A percentile compares a stretch with the other conserved stretches of the same genome.
phyloP scores from a whole-genome alignment of 2,888 invertebrate genomes.

The Tipula lateralis region DNA sequence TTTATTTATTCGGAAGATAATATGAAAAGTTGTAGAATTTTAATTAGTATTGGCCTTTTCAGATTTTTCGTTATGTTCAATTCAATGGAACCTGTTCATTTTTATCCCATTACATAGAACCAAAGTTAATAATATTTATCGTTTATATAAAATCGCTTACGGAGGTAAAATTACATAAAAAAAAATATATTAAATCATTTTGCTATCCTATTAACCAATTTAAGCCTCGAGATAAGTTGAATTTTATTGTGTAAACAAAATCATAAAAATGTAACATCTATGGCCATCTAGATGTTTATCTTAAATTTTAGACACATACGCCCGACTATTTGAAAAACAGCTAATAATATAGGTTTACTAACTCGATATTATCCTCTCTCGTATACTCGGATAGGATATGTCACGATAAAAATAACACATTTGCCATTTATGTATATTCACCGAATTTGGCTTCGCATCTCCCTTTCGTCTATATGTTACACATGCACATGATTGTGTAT shows the following conservation, averaged over 20 bases:
- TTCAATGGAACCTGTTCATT: background rate
- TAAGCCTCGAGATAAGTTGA: background rate
- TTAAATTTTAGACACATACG: background rate
- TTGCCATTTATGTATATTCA: background rate
- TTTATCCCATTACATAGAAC: background rate
- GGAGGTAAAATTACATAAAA: background rate
- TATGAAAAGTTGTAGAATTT: background rate
- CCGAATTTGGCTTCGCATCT: background rate
- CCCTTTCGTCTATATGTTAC: background rate
- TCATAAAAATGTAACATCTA: background rate
- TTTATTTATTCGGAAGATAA: background rate
- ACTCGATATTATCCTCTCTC: background rate
- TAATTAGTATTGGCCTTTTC: background rate
- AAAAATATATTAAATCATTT: background rate
- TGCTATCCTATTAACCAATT: background rate
- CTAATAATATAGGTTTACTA: background rate
- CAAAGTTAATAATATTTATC: background rate
- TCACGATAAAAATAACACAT: background rate
- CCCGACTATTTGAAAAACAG: background rate
- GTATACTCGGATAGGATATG: background rate
- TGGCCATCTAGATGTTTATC: slow-evolving; percentile 19
- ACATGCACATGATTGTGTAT: background rate
- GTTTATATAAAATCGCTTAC: background rate
- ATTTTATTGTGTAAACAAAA: slow-evolving; percentile 14
- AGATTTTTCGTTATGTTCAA: too few relatives aligned